phyloP scores from a whole-genome alignment of 2,113 vertebrate species.

The Hylia prasina region DNA sequence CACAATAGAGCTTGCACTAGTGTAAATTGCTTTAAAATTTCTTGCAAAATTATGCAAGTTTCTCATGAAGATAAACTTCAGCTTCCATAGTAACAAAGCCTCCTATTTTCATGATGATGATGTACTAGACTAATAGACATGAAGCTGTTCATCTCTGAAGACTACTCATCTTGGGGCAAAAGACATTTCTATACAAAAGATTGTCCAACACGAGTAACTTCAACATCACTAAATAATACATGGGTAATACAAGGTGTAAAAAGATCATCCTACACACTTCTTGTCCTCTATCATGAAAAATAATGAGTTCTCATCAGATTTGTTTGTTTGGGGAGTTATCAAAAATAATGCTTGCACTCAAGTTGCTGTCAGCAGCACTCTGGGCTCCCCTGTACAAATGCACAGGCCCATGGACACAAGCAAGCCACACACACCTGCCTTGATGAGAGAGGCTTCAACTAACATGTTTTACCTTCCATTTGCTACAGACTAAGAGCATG shows the following conservation, averaged over 20 bases:
- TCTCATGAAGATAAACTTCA: not conserved
- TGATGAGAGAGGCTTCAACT: not conserved
- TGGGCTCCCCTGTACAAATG: not conserved
- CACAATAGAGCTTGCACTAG: not conserved
- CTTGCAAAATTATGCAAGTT: not conserved
- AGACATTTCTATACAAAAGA: not conserved
- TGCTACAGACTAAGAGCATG: not conserved
- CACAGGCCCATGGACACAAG: not conserved
- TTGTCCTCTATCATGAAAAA: not conserved
- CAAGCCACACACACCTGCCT: not conserved
- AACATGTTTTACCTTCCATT: not conserved
- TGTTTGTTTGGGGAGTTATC: not conserved
- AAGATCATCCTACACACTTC: not conserved
- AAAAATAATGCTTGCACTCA: not conserved
- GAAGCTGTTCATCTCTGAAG: not conserved
- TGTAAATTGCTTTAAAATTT: not conserved
- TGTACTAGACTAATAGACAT: not conserved
- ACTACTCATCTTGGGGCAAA: not conserved
- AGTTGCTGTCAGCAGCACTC: not conserved
- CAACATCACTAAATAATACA: not conserved
- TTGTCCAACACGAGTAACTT: accelerated
- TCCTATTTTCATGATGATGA: not conserved
- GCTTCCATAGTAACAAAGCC: not conserved
- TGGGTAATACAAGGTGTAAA: not conserved
- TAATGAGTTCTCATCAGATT: not conserved